A percentile compares a stretch with the other conserved stretches of the same genome.
Conservation (phyloP, 2,888 invertebrate species). For the Ennomos fuscantarius region DNA sequence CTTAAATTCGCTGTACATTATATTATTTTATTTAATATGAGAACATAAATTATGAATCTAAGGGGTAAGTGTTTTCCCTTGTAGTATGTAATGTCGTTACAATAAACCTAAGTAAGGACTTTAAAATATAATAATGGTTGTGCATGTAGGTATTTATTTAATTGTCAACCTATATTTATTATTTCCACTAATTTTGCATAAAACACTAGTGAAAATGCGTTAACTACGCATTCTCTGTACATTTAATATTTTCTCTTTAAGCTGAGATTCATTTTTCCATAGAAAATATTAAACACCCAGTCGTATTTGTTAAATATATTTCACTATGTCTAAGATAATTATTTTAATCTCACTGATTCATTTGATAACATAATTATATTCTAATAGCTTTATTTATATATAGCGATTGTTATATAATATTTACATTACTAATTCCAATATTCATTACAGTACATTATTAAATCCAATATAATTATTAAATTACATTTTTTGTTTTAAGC, state of each 20-base stretch:
- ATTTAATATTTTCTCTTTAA: conserved; percentile 61
- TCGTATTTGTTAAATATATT: conserved; percentile 39
- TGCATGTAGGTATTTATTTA: conserved; percentile 60
- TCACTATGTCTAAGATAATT: conserved; percentile 65
- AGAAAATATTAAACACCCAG: conserved; percentile 71
- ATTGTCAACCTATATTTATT: conserved; percentile 59
- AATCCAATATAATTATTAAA: too few species aligned
- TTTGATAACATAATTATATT: conserved; percentile 77
- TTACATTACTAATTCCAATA: conserved; percentile 66
- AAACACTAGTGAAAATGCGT: conserved; percentile 64
- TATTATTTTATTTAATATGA: conserved; percentile 15
- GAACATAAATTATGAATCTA: conserved; percentile 17
- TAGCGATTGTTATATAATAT: conserved; percentile 60
- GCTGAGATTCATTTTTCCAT: conserved; percentile 63
- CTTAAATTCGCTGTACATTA: conserved; percentile 25
- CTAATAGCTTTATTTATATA: conserved; percentile 74
- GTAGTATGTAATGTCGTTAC: conserved; percentile 3
- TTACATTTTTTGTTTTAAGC: conserved; percentile 53
- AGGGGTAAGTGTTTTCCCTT: conserved; percentile 2
- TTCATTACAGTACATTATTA: conserved; percentile 39
- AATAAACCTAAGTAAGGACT: conserved; percentile 58
- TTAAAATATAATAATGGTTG: conserved; percentile 64
- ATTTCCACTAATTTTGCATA: conserved; percentile 62
- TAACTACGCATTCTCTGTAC: conserved; percentile 55
- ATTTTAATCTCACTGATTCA: conserved; percentile 82